A percentile compares a stretch with the other conserved stretches of the same genome.
These are phyloP conservation scores for Sigmodon hispidus DNA, from an alignment of 2,113 vertebrate species.

Conservation along the genomic window DNA sequence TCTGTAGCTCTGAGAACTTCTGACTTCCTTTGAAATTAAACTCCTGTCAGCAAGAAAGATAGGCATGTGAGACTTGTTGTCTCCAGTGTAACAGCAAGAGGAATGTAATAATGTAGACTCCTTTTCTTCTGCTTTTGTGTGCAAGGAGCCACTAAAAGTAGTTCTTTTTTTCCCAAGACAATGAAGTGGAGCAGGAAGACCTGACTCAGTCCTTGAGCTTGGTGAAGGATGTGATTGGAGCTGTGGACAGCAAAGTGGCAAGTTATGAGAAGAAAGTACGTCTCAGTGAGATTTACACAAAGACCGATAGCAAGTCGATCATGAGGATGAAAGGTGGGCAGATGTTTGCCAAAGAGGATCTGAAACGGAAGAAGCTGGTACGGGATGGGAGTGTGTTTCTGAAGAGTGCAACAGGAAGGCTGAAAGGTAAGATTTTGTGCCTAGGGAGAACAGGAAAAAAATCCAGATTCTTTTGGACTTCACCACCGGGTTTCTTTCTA, in stretches of 20 bases:
- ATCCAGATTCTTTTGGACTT: neutral
- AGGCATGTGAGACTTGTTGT: fast-evolving
- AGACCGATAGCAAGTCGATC: constrained; percentile 96
- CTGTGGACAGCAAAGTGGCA: constrained; percentile 95
- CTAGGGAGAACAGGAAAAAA: neutral
- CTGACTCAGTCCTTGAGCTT: constrained; percentile 90
- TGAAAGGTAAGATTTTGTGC: constrained; percentile 88
- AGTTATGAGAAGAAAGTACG: constrained; percentile 94
- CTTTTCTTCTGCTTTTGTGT: constrained; percentile 2
- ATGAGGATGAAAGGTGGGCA: constrained; percentile 97
- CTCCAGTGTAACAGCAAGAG: neutral
- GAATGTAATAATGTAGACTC: fast-evolving
- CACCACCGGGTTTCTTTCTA: neutral
- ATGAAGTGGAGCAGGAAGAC: constrained; percentile 90
- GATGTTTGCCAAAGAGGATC: constrained; percentile 96
- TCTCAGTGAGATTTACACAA: constrained; percentile 92
- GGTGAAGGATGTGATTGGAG: constrained; percentile 92
- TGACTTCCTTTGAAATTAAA: neutral
- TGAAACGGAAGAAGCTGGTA: constrained; percentile 92
- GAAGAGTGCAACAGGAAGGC: constrained; percentile 88
- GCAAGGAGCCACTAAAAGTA: neutral
- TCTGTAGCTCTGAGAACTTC: neutral
- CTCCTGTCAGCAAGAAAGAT: neutral
- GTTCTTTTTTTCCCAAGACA: constrained; percentile 85
- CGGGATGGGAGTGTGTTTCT: constrained; percentile 93